phyloP scores from a whole-genome alignment of 2,888 invertebrate genomes.

The Helleia helle region DNA sequence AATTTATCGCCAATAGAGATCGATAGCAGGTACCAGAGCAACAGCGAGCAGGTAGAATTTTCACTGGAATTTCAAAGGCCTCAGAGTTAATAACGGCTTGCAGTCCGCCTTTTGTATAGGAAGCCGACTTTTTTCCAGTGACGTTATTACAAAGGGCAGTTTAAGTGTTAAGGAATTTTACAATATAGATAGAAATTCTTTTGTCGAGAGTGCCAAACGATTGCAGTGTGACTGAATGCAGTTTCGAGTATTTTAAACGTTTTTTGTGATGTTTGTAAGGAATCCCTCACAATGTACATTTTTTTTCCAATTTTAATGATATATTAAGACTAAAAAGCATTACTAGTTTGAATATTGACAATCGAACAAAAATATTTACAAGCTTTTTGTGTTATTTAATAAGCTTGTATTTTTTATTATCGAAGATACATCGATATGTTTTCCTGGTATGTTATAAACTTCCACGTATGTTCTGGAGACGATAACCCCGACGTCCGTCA shows the following conservation, averaged over 20 bases:
- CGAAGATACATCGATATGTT: background rate
- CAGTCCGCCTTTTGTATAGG: constrained; percentile 21
- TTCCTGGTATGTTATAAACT: background rate
- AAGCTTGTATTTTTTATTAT: too few species aligned
- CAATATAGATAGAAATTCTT: constrained; percentile 30
- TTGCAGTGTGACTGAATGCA: constrained; percentile 5
- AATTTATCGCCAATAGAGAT: constrained; percentile 55
- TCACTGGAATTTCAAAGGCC: constrained; percentile 44
- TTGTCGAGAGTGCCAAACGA: constrained; percentile 15
- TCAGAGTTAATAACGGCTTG: constrained; percentile 33
- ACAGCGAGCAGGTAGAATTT: constrained; percentile 47
- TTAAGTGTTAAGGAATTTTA: constrained; percentile 43
- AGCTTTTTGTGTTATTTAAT: too few species aligned
- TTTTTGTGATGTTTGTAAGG: background rate
- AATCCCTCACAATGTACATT: constrained; percentile 1
- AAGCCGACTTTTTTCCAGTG: constrained; percentile 45
- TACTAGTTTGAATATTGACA: too few species aligned
- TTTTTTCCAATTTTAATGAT: too few species aligned
- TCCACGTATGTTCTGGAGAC: background rate
- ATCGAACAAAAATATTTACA: too few species aligned
- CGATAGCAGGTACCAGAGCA: constrained; percentile 54
- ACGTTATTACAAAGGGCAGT: constrained; percentile 38
- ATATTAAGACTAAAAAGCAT: too few species aligned
- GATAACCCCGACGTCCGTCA: constrained; percentile 47
- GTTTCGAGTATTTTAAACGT: constrained; percentile 3